Base-by-base conservation (phyloP, 1,140 invertebrate genomes). In the Drosophila willistoni region DNA sequence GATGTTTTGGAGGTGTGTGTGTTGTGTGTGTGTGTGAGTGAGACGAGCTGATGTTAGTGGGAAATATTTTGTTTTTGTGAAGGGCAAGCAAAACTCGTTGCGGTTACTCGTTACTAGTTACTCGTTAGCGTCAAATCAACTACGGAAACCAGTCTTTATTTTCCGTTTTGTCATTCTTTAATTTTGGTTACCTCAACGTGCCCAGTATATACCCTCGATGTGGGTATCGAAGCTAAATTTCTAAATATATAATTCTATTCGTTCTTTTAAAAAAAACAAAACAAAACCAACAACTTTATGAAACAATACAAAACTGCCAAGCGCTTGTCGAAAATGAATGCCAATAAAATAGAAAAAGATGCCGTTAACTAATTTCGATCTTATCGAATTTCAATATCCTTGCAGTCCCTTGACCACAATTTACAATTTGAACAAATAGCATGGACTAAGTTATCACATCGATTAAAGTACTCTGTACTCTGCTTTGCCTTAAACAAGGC, bases 221-320 rank as follows among this genome's bases (percentile, higher is more conserved):
- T 29, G 61, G 42, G 42, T 29, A n/a, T 33, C 13, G 7, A 59
- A 39, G 34, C 14, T 17, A 29, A 14, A 19, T 59, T 41, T 65
- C 12, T 66, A 64, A 68, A 54, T 65, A 29, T 61, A 56, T 65
- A 56, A 42, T 44, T 77, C 61, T 51, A 22, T 65, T 55, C 55
- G 6, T 44, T 59, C 17, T 22, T 51, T 13, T 41, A 22, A 77
- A 67, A n/a, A n/a, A n/a, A n/a, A n/a, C n/a, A 60, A 17, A 59
- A 76, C 77, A 78, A 70, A 67, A 75, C 71, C 69, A 78, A 29
- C 29, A 69, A 73, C 77, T 70, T 78, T 75, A 71, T 51, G 41
- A 76, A 64, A 64, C 59, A 57, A 80, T 65, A 79, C 55, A 67
- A 69, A 86, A 86, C 83, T 86, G 83, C 83, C 83, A 87, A 81